A percentile compares a stretch with the other conserved stretches of the same genome.
Evolutionary conservation across 2,113 vertebrate genomes (phyloP).

Genomic region (Scomber japonicus): DNA sequence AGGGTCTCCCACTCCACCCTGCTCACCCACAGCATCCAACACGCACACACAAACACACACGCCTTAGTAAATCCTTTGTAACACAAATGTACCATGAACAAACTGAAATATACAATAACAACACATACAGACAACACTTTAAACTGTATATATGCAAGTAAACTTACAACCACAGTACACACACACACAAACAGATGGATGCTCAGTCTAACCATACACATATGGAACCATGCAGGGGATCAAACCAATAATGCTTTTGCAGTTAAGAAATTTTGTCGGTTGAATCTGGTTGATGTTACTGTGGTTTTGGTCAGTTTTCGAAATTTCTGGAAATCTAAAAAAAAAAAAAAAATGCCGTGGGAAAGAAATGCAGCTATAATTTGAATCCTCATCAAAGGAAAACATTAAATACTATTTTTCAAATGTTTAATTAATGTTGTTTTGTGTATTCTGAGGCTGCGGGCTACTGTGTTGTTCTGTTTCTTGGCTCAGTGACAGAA

Average conservation of each 20-base stretch:
- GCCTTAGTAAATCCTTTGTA: constrained; percentile 9
- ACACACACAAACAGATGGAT: constrained; percentile 47
- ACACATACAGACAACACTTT: constrained; percentile 6
- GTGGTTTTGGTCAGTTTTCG: constrained; percentile 70
- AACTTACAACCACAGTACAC: constrained; percentile 19
- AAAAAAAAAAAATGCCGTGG: constrained; percentile 49
- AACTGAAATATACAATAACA: constrained; percentile 39
- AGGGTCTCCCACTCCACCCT: constrained; percentile 69
- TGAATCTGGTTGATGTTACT: constrained; percentile 71
- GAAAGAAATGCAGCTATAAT: constrained; percentile 71
- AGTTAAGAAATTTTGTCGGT: constrained; percentile 39
- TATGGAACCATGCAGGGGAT: constrained; percentile 68
- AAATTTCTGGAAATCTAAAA: constrained; percentile 61
- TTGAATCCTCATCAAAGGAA: constrained; percentile 43
- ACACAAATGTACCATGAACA: constrained; percentile 24
- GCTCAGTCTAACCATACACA: constrained; percentile 49
- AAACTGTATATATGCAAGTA: constrained; percentile 28
- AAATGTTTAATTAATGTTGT: constrained; percentile 38
- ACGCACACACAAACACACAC: constrained; percentile 43
- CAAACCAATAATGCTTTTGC: constrained; percentile 65
- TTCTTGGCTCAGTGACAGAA: constrained; percentile 10
- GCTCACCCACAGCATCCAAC: constrained; percentile 70
- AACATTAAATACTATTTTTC: constrained; percentile 40
- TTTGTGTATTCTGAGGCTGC: constrained; percentile 25
- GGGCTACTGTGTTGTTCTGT: neutral